Conservation (phyloP, 2,888 invertebrate genomes). For the Drosophila birchii region DNA sequence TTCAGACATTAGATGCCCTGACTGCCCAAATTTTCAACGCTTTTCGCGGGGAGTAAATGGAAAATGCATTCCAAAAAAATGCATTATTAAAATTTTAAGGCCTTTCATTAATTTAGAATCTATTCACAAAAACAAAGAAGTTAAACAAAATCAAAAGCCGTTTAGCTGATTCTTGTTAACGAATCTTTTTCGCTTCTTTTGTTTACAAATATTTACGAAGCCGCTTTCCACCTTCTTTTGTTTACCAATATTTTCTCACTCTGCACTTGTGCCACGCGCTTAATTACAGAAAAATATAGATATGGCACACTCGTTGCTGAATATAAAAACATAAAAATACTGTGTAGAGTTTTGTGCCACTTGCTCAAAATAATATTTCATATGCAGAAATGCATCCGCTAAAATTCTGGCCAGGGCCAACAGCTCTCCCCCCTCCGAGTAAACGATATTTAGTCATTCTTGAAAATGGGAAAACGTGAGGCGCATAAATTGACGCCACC, state of each 20-base stretch:
- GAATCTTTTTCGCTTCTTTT: too few relatives aligned
- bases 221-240: too few relatives aligned
- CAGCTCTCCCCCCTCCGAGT: slow-evolving; percentile 59
- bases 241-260: not conserved
- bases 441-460: slow-evolving; percentile 84
- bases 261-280: slow-evolving; percentile 19
- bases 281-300: slow-evolving; percentile 23
- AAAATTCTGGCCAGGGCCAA: slow-evolving; percentile 22
- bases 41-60: slow-evolving; percentile 15
- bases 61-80: slow-evolving; percentile 32
- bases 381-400: slow-evolving; percentile 56
- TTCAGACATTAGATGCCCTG: slow-evolving; percentile 70
- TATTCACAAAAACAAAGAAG: too few relatives aligned
- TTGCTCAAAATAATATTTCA: slow-evolving; percentile 43
- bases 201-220: not conserved
- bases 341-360: slow-evolving; percentile 27
- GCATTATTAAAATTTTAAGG: too few relatives aligned
- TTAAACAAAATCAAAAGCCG: too few relatives aligned
- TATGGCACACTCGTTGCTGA: slow-evolving; percentile 2
- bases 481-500: slow-evolving; percentile 78
- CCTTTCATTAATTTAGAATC: too few relatives aligned
- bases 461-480: slow-evolving; percentile 83
- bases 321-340: slow-evolving; percentile 54
- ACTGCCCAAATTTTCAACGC: slow-evolving; percentile 39
- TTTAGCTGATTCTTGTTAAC: too few relatives aligned